These are phyloP conservation scores for Sprattus sprattus DNA, from an alignment of 2,113 vertebrate species.

Conservation along the genomic window DNA sequence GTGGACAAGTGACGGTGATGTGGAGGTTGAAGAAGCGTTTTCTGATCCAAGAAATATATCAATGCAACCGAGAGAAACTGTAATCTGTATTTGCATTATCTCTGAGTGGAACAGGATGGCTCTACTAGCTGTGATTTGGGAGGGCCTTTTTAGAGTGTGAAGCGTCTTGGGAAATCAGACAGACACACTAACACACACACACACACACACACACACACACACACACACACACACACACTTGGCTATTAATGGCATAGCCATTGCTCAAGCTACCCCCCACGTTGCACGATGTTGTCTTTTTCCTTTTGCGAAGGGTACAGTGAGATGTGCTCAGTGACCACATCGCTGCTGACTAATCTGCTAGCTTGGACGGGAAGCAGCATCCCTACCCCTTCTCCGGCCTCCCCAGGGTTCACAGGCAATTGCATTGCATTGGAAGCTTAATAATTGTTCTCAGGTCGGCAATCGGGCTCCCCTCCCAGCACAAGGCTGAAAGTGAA, in stretches of 20 bases:
- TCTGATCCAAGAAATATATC: too few relatives aligned
- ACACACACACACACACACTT: not conserved
- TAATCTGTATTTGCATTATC: not conserved
- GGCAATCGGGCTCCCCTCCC: too few relatives aligned
- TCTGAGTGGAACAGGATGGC: not conserved
- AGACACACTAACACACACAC: not conserved
- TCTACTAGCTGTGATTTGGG: not conserved
- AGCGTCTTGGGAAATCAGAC: slow-evolving; percentile 3
- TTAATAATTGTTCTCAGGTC: slow-evolving; percentile 5
- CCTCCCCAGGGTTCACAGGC: slow-evolving; percentile 53
- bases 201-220: not conserved
- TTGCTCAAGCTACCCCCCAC: not conserved
- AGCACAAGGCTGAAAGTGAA: too few relatives aligned
- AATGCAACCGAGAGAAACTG: too few relatives aligned
- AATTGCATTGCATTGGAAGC: not conserved
- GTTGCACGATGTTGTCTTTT: not conserved
- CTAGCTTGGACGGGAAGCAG: slow-evolving; percentile 51
- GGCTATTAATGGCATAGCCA: not conserved
- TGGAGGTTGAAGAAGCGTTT: too few relatives aligned
- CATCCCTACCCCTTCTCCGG: slow-evolving; percentile 44
- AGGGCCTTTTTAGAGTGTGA: not conserved
- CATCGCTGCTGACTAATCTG: slow-evolving; percentile 48
- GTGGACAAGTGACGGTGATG: too few relatives aligned
- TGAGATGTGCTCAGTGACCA: not conserved
- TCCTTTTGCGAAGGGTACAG: not conserved